These are phyloP conservation scores for Passer domesticus DNA, from an alignment of 2,113 vertebrate species.

Conservation along the genomic window DNA sequence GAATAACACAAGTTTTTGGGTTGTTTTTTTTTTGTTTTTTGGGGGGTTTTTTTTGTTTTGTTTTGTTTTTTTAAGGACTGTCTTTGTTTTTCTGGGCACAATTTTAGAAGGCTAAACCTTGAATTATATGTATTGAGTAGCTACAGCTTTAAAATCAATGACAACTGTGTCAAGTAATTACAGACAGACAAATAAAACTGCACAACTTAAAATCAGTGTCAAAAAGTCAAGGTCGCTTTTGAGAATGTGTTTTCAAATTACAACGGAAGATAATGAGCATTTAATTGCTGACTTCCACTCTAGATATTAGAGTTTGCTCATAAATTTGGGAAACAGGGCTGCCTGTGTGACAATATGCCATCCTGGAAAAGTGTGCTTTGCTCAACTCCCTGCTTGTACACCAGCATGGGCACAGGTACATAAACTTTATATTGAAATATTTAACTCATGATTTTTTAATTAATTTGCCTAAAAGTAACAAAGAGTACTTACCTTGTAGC, in stretches of 20 bases:
- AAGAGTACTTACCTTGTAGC: conserved; percentile 79
- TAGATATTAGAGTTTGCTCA: neutral
- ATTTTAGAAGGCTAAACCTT: neutral
- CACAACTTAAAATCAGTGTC: neutral
- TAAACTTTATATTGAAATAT: neutral
- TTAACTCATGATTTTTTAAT: neutral
- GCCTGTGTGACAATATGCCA: neutral
- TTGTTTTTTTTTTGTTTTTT: too few relatives aligned
- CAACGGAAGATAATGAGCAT: neutral
- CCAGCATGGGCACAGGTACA: neutral
- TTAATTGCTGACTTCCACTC: neutral
- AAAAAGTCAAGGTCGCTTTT: neutral
- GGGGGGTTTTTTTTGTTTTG: too few relatives aligned
- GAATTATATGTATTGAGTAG: neutral
- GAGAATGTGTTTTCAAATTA: neutral
- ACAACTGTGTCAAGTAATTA: neutral
- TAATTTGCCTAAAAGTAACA: neutral
- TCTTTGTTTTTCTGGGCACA: neutral
- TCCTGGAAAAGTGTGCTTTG: neutral
- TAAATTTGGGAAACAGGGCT: neutral
- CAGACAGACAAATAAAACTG: neutral
- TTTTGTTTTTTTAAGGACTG: too few relatives aligned
- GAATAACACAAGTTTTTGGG: neutral
- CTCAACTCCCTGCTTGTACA: neutral
- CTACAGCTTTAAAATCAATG: neutral